phyloP scores from a whole-genome alignment of 2,113 vertebrate genomes.

The Tinamus guttatus region DNA sequence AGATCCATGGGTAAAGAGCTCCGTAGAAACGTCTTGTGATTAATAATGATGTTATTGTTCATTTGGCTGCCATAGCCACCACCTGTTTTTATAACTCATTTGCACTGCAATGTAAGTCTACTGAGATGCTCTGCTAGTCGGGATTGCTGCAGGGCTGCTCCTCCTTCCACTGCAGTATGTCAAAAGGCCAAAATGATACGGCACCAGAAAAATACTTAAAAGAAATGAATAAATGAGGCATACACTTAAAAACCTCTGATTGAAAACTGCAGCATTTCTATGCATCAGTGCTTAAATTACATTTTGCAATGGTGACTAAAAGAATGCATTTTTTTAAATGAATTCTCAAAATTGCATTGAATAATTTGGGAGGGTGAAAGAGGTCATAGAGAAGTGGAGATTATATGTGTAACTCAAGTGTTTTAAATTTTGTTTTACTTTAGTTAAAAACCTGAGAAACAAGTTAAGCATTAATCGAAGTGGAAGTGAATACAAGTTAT shows the following conservation, averaged over 20 bases:
- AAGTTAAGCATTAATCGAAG: not conserved
- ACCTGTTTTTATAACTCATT: conserved; percentile 35
- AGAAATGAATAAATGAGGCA: not conserved
- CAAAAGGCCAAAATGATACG: not conserved
- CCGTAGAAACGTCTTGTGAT: not conserved
- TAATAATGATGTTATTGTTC: conserved; percentile 25
- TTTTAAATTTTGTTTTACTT: conserved; percentile 4
- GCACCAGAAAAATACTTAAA: not conserved
- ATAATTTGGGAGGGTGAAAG: not conserved
- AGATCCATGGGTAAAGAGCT: not conserved
- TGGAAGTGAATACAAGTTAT: not conserved
- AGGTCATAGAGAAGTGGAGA: not conserved
- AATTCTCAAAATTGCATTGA: not conserved
- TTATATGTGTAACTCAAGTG: not conserved
- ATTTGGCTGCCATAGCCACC: conserved; percentile 22
- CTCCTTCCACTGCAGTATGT: not conserved
- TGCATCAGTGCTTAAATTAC: not conserved
- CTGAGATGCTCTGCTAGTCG: not conserved
- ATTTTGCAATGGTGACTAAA: not conserved
- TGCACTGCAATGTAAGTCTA: not conserved
- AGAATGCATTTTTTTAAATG: not conserved
- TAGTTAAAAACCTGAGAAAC: not conserved
- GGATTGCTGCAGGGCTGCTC: not conserved
- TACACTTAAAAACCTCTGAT: not conserved
- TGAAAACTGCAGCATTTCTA: not conserved